Conservation (phyloP, 2,113 vertebrate species). For the Hemiscyllium ocellatum region DNA sequence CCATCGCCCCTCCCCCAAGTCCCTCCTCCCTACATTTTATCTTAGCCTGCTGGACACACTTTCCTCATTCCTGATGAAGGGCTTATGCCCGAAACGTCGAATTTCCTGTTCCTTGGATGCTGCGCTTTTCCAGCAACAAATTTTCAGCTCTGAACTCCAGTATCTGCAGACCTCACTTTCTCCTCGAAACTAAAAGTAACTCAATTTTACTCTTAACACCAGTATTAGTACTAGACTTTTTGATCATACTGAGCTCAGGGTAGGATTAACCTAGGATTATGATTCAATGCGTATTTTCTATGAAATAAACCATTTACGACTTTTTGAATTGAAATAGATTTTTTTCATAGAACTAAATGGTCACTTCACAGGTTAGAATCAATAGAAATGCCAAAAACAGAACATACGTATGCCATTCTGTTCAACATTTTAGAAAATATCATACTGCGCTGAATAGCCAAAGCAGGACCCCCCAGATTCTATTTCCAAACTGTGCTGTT, state of each 20-base stretch:
- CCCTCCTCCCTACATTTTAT: too few species aligned
- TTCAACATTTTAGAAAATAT: not conserved
- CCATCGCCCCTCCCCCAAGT: too few species aligned
- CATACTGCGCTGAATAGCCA: not conserved
- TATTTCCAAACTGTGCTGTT: not conserved
- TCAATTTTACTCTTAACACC: not conserved
- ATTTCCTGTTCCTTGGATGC: too few species aligned
- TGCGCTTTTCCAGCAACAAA: too few species aligned
- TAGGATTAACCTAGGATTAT: not conserved
- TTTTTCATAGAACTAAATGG: not conserved
- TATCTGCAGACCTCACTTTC: too few species aligned
- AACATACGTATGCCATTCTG: not conserved
- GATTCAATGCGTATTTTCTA: not conserved
- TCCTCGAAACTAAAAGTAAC: not conserved
- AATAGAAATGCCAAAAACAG: not conserved
- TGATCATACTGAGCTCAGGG: not conserved
- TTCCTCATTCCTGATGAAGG: too few species aligned
- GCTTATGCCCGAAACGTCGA: too few species aligned
- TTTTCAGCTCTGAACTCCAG: too few species aligned
- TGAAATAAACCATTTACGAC: not conserved
- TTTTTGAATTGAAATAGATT: not conserved
- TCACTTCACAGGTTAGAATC: not conserved
- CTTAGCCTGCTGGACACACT: too few species aligned
- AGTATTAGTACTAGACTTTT: not conserved
- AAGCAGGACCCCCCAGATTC: not conserved